These are phyloP conservation scores for Eristalis intricaria DNA, from an alignment of 2,888 invertebrate genomes.

Conservation along the genomic window DNA sequence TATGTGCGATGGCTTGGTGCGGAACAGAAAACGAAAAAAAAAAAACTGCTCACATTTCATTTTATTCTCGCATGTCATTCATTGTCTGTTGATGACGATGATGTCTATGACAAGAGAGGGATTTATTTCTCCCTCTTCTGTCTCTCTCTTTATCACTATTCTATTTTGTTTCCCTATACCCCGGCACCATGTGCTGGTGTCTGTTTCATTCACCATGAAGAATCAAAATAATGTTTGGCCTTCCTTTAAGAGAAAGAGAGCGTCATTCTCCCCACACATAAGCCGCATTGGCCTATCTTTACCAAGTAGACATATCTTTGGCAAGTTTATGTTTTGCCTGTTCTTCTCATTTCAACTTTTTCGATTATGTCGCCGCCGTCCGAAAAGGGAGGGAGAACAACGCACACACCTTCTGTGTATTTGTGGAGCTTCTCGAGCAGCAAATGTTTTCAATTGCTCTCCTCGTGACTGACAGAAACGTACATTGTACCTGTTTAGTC, in stretches of 20 bases:
- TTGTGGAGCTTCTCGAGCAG: neutral
- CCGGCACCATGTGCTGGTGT: conserved; percentile 20
- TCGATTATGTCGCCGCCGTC: conserved; percentile 62
- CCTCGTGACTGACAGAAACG: conserved; percentile 5
- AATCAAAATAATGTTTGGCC: conserved; percentile 41
- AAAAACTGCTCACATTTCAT: conserved; percentile 47
- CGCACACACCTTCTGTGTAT: neutral
- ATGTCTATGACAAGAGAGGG: conserved; percentile 66
- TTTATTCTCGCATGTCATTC: conserved; percentile 55
- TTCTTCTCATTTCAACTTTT: conserved; percentile 60
- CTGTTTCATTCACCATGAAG: conserved; percentile 45
- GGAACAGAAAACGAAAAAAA: conserved; percentile 2
- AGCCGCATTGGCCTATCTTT: neutral
- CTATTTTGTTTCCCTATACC: conserved; percentile 42
- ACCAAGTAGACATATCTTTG: conserved; percentile 56
- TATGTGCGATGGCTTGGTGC: conserved; percentile 42
- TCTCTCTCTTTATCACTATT: conserved; percentile 58
- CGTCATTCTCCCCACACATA: conserved; percentile 27
- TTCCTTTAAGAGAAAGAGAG: conserved; percentile 31
- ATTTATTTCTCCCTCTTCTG: conserved; percentile 53
- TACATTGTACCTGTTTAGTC: neutral
- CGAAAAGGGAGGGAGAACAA: conserved; percentile 13
- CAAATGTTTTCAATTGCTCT: conserved; percentile 60
- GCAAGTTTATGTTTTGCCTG: conserved; percentile 60
- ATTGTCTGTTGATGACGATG: conserved; percentile 66